Evolutionary conservation across 2,797 vertebrate species (phyloP).

Genomic region (Takifugu rubripes): DNA sequence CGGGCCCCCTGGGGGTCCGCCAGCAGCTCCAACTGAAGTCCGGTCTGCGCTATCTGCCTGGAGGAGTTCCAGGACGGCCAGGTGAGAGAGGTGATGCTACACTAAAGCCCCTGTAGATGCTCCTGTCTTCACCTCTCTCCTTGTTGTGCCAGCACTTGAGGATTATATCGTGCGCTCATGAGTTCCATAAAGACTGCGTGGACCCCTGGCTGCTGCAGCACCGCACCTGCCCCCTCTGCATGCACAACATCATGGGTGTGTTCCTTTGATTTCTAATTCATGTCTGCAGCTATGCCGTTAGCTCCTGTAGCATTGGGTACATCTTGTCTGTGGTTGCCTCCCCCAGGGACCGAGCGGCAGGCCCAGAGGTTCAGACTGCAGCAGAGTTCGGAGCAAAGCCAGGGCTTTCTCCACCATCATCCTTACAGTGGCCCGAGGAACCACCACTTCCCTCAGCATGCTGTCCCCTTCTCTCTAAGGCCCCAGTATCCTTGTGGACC

Average conservation of each 20-base stretch:
- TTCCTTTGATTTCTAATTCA: neutral
- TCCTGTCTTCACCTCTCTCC: neutral
- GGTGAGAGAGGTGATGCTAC: slow-evolving; percentile 66
- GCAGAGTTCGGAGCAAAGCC: slow-evolving; percentile 79
- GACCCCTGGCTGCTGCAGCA: slow-evolving; percentile 96
- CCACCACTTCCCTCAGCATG: slow-evolving; percentile 78
- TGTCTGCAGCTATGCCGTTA: too few species aligned
- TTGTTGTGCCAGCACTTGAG: slow-evolving; percentile 82
- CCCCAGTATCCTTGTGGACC: slow-evolving; percentile 77
- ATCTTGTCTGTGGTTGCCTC: slow-evolving; percentile 28
- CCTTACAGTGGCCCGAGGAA: slow-evolving; percentile 77
- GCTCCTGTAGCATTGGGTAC: neutral
- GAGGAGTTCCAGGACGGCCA: slow-evolving; percentile 97
- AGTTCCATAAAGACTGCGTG: slow-evolving; percentile 94
- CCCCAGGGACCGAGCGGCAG: slow-evolving; percentile 81
- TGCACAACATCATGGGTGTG: slow-evolving; percentile 98
- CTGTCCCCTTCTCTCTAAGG: slow-evolving; percentile 76
- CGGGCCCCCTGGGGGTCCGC: slow-evolving; percentile 77
- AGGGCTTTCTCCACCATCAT: slow-evolving; percentile 83
- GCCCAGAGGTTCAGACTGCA: slow-evolving; percentile 70
- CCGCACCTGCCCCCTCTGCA: slow-evolving; percentile 95
- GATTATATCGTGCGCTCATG: slow-evolving; percentile 94
- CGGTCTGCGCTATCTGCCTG: slow-evolving; percentile 92
- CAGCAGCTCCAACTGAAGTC: slow-evolving; percentile 90
- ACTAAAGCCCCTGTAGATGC: neutral